These are phyloP conservation scores for Deilephila elpenor DNA, from an alignment of 2,888 invertebrate species.

Conservation along the genomic window DNA sequence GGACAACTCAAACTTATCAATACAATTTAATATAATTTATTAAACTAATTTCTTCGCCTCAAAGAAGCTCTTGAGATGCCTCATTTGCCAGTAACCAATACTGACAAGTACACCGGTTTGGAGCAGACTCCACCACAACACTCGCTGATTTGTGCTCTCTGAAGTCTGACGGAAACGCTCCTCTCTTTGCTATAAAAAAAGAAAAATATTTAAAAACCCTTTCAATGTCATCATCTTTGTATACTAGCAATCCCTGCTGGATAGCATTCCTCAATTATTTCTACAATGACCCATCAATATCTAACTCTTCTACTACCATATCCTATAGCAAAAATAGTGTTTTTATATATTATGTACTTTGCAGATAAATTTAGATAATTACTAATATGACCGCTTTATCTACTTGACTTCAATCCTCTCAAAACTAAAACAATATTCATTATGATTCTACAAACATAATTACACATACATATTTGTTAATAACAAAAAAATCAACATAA, in stretches of 20 bases:
- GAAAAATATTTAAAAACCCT: conserved; percentile 27
- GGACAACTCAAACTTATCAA: conserved; percentile 40
- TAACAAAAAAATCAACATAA: background rate
- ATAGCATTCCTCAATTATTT: too few relatives aligned
- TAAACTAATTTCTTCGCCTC: conserved; percentile 99
- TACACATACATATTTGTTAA: too few relatives aligned
- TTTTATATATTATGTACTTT: too few relatives aligned
- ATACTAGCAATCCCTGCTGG: background rate
- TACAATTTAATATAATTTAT: conserved; percentile 91
- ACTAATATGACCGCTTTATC: too few relatives aligned
- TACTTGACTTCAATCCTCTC: too few relatives aligned
- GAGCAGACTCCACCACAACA: conserved; percentile 98
- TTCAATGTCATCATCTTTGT: background rate
- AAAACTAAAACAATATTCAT: too few relatives aligned
- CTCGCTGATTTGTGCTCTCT: conserved; percentile 97
- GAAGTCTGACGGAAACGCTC: conserved; percentile 98
- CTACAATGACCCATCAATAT: too few relatives aligned
- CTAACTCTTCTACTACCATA: too few relatives aligned
- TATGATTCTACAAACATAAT: too few relatives aligned
- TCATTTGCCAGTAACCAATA: conserved; percentile 99
- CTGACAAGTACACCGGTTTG: conserved; percentile 95
- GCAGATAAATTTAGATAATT: too few relatives aligned
- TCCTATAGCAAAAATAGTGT: too few relatives aligned
- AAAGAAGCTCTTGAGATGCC: conserved; percentile 99
- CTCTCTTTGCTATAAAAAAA: conserved; percentile 92